A percentile compares a stretch with the other conserved stretches of the same genome.
These are phyloP conservation scores for Drosophila elegans DNA, from an alignment of 1,140 invertebrate genomes.

Conservation along the genomic window DNA sequence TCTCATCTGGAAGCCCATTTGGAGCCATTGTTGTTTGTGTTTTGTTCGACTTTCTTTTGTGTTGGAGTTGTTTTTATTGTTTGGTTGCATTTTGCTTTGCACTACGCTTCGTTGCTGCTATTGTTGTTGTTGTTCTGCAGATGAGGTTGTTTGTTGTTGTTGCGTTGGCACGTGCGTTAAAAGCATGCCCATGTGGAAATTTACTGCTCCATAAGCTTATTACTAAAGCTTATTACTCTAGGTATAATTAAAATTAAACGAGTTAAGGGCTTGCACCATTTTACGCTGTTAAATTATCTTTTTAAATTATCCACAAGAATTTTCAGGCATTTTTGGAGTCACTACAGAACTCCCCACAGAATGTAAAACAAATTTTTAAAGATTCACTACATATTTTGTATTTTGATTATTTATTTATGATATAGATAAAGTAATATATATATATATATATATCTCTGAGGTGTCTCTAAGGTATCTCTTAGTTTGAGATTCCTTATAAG, in stretches of 20 bases:
- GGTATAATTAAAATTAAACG: background rate
- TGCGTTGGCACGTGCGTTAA: conserved; percentile 61
- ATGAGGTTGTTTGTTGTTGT: conserved; percentile 13
- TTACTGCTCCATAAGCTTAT: conserved; percentile 5
- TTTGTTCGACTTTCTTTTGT: conserved; percentile 66
- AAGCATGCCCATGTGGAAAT: conserved; percentile 60
- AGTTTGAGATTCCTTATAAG: too few species aligned
- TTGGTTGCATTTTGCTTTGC: conserved; percentile 52
- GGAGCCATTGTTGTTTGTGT: conserved; percentile 34
- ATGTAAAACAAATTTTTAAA: too few species aligned
- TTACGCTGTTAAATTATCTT: background rate
- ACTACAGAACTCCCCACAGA: too few species aligned
- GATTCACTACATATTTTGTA: too few species aligned
- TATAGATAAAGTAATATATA: too few species aligned
- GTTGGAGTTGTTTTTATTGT: conserved; percentile 32
- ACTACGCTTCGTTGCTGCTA: conserved; percentile 34
- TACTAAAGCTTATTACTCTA: conserved; percentile 6
- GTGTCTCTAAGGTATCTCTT: too few species aligned
- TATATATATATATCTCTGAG: too few species aligned
- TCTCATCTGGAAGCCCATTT: conserved; percentile 15
- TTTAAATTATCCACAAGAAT: too few species aligned
- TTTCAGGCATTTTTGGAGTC: too few species aligned
- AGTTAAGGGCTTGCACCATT: background rate
- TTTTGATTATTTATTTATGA: too few species aligned
- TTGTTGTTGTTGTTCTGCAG: conserved; percentile 30